Evolutionary conservation across 2,113 vertebrate species (phyloP).

Genomic region (Leptocoma aspasia): DNA sequence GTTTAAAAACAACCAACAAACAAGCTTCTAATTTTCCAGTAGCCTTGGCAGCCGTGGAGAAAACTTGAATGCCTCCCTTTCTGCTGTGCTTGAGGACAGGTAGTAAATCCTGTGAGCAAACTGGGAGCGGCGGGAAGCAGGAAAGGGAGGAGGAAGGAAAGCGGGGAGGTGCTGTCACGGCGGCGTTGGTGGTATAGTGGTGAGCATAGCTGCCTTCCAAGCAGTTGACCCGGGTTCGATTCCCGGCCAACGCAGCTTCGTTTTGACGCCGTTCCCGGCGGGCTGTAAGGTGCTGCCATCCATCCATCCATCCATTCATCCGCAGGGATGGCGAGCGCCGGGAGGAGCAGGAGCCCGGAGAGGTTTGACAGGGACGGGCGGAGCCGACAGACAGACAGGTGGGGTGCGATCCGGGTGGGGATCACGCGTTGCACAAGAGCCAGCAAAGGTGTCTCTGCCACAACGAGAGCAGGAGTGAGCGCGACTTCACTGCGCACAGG

Average conservation of each 20-base stretch:
- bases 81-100: fast-evolving
- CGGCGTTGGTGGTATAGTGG: slow-evolving; percentile 77
- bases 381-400: fast-evolving
- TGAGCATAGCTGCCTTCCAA: slow-evolving; percentile 82
- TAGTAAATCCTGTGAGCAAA: fast-evolving
- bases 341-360: fast-evolving
- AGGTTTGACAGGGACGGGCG: fast-evolving
- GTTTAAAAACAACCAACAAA: not conserved
- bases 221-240: slow-evolving; percentile 72
- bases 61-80: fast-evolving
- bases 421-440: fast-evolving
- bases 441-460: fast-evolving
- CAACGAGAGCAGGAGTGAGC: fast-evolving
- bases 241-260: not conserved
- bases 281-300: fast-evolving
- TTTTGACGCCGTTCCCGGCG: fast-evolving
- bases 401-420: fast-evolving
- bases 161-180: fast-evolving
- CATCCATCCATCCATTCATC: fast-evolving
- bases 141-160: fast-evolving
- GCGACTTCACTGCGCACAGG: fast-evolving
- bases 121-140: fast-evolving
- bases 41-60: not conserved
- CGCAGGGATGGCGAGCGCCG: fast-evolving
- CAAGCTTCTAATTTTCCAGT: not conserved